Evolutionary conservation across 2,888 invertebrate genomes (phyloP), one percentile per base, ranked within the genome.

Genomic region (Bruchidius siliquastri): DNA sequence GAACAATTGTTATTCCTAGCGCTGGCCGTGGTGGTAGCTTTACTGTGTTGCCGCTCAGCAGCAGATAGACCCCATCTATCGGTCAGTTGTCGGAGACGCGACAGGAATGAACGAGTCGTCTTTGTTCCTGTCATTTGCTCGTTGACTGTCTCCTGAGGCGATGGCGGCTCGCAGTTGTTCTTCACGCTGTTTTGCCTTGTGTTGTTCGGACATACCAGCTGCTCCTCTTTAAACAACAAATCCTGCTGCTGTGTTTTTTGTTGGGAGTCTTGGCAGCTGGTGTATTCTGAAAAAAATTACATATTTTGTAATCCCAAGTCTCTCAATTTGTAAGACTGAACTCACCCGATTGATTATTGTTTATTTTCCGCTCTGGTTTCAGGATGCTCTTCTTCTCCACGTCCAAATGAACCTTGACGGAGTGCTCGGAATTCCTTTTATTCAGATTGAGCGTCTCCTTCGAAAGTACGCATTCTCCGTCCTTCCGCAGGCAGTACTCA

Each of bases 31-130:
- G 80, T 82, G 0, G 78, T 71, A 26, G 74, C 76, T 77, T 83
- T 84, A 21, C 32, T 20, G 13, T 22, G 71, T 49, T 71, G 71
- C 32, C 30, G 22, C 6, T 85, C 77, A 20, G 88, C 88, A 83
- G 88, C 85, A 68, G 88, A 88, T 74, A 88, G 85, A 74, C 88
- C 87, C 76, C 89, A 82, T 21, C 88, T 85, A 80, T 90, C 90
- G 2, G 90, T 89, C 75, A 90, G 87, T 72, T 89, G 88, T 66
- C 88, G 86, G 74, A 90, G 83, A 21, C 89, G 86, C 20, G 88
- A 86, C 67, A 90, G 83, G 74, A 90, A 81, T 0, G 89, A 88
- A 73, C 84, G 81, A 68, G 6, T 68, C 21, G 21, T 21, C 21
- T 68, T 68, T 20, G 20, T 10, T 68, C 20, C 68, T 6, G 81